phyloP scores from a whole-genome alignment of 2,113 vertebrate species.

The Dicaeum eximium region DNA sequence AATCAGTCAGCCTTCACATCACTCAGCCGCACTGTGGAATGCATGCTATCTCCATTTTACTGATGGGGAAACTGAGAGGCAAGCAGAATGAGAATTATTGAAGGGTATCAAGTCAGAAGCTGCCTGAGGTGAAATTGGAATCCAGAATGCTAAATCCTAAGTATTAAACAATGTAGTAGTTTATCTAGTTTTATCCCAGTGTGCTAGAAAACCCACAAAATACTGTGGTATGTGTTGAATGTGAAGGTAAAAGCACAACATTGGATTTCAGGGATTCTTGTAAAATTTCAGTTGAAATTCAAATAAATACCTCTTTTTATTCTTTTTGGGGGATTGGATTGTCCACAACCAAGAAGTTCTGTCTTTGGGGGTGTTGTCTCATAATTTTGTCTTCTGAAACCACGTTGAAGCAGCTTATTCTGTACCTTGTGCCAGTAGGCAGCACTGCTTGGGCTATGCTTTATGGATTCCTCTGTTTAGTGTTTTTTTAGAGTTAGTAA shows the following conservation, averaged over 20 bases:
- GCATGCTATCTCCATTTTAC: conserved; percentile 44
- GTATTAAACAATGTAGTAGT: not conserved
- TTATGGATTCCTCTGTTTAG: not conserved
- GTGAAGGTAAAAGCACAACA: not conserved
- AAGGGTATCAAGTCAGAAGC: conserved; percentile 7
- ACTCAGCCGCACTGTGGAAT: not conserved
- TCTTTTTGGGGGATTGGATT: not conserved
- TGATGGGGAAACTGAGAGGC: conserved; percentile 40
- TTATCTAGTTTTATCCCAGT: not conserved
- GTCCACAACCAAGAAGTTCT: not conserved
- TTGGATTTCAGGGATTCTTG: not conserved
- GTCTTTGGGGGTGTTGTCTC: not conserved
- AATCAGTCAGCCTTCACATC: conserved; percentile 56
- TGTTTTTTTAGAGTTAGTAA: not conserved
- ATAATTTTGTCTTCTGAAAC: not conserved
- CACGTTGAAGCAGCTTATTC: not conserved
- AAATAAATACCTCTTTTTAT: not conserved
- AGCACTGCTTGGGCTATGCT: not conserved
- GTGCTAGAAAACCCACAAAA: not conserved
- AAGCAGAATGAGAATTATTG: conserved; percentile 51
- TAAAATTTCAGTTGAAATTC: not conserved
- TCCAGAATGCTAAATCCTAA: not conserved
- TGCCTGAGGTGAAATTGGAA: not conserved
- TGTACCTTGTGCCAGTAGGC: not conserved
- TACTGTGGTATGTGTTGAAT: not conserved